phyloP scores from a whole-genome alignment of 1,140 invertebrate species.

The Drosophila azteca region DNA sequence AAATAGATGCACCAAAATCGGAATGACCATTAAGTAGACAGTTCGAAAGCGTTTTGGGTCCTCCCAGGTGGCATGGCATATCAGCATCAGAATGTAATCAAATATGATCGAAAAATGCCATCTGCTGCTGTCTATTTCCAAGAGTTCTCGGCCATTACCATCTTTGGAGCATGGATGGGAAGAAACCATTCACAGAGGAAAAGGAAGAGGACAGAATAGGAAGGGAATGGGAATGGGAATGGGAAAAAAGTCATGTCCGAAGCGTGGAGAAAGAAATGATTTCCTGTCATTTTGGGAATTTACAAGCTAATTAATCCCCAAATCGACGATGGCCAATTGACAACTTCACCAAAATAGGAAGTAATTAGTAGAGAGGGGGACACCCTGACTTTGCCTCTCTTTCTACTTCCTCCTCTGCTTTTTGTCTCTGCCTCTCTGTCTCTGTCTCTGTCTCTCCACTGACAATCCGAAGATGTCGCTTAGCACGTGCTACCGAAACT shows the following conservation, averaged over 20 bases:
- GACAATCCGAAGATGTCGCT: conserved; percentile 3
- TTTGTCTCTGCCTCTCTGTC: not conserved
- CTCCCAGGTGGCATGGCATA: too few relatives aligned
- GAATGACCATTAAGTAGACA: too few relatives aligned
- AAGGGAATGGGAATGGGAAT: not conserved
- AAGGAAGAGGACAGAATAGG: not conserved
- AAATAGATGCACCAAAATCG: too few relatives aligned
- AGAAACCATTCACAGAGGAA: not conserved
- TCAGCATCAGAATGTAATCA: too few relatives aligned
- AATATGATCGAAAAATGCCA: too few relatives aligned
- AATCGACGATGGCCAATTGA: conserved; percentile 42
- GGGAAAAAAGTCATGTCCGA: not conserved
- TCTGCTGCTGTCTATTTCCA: too few relatives aligned
- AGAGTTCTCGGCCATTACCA: too few relatives aligned
- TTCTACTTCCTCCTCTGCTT: not conserved
- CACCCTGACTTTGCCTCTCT: not conserved
- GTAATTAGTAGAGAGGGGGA: conserved; percentile 23
- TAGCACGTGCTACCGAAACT: conserved; percentile 35
- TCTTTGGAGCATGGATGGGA: too few relatives aligned
- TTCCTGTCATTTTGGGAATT: conserved; percentile 46
- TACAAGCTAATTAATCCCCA: conserved; percentile 40
- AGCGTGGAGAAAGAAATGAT: conserved; percentile 7
- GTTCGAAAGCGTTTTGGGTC: too few relatives aligned
- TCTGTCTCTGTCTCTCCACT: not conserved
- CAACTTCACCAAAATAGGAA: conserved; percentile 44